Evolutionary conservation across 2,888 invertebrate species (phyloP).

Genomic region (Netelia fuscicornis): DNA sequence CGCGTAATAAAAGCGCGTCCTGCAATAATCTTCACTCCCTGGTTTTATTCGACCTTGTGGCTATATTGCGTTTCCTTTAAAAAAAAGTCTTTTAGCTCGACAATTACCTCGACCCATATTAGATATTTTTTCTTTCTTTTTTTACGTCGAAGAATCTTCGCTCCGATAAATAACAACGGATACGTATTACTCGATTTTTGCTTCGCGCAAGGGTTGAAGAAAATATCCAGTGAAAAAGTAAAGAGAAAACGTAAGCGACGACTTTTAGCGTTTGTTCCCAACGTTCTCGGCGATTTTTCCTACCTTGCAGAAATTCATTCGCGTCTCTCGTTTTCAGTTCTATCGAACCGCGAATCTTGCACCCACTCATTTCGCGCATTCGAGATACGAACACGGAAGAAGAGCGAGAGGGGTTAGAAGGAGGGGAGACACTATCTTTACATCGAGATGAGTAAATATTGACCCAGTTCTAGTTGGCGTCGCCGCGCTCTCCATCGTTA

Average conservation of each 20-base stretch:
- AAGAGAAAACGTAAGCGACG: neutral
- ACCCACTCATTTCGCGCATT: neutral
- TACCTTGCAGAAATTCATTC: constrained; percentile 3
- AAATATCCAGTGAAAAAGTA: too few relatives aligned
- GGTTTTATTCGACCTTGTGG: too few relatives aligned
- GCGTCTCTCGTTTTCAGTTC: constrained; percentile 13
- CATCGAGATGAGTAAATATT: constrained; percentile 62
- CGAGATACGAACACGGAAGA: neutral
- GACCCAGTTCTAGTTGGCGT: constrained; percentile 51
- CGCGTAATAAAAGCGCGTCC: too few relatives aligned
- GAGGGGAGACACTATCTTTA: constrained; percentile 13
- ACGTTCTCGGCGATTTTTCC: neutral
- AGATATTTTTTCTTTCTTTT: too few relatives aligned
- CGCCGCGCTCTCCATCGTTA: constrained; percentile 15
- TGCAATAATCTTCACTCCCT: too few relatives aligned
- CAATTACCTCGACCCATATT: too few relatives aligned
- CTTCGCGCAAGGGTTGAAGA: too few relatives aligned
- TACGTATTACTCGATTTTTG: too few relatives aligned
- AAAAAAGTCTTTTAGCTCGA: too few relatives aligned
- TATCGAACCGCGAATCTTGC: constrained; percentile 15
- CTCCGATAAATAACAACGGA: too few relatives aligned
- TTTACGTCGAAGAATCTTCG: too few relatives aligned
- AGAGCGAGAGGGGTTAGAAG: neutral
- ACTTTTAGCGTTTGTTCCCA: constrained; percentile 9
- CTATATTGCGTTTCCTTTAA: too few relatives aligned